phyloP scores from a whole-genome alignment of 2,797 vertebrate species.

The Gephyroberyx darwinii region DNA sequence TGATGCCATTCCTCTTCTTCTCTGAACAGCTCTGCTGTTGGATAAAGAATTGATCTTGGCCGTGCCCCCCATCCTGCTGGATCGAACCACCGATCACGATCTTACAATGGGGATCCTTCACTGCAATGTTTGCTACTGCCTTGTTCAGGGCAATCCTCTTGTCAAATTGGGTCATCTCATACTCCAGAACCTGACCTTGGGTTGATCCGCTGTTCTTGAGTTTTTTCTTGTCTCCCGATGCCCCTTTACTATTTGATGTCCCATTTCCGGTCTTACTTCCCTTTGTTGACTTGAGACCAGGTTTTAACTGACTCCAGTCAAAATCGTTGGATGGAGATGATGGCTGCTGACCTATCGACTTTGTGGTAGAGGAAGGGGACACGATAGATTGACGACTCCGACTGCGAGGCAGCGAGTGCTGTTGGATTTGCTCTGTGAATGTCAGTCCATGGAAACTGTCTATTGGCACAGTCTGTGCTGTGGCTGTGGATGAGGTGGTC shows the following conservation, averaged over 20 bases:
- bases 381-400: constrained; percentile 95
- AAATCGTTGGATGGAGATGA: constrained; percentile 92
- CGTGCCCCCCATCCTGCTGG: constrained; percentile 86
- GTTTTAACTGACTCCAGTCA: constrained; percentile 95
- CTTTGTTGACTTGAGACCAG: constrained; percentile 90
- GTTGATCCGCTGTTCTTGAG: constrained; percentile 84
- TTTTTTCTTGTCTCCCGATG: constrained; percentile 88
- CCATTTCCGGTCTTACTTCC: constrained; percentile 85
- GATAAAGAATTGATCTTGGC: constrained; percentile 90
- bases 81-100: constrained; percentile 84
- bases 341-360: constrained; percentile 88
- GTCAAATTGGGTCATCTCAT: constrained; percentile 98
- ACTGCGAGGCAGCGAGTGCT: constrained; percentile 96
- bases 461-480: constrained; percentile 96
- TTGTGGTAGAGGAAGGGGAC: constrained; percentile 94
- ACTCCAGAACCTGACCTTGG: constrained; percentile 92
- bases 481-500: constrained; percentile 96
- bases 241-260: constrained; percentile 84
- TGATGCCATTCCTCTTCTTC: constrained; percentile 96
- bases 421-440: constrained; percentile 97
- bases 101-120: constrained; percentile 90
- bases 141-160: constrained; percentile 89
- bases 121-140: constrained; percentile 80
- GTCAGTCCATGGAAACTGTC: constrained; percentile 95
- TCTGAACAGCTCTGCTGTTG: constrained; percentile 92